Evolutionary conservation across 2,113 vertebrate genomes (phyloP).

Genomic region (Cyanistes caeruleus): DNA sequence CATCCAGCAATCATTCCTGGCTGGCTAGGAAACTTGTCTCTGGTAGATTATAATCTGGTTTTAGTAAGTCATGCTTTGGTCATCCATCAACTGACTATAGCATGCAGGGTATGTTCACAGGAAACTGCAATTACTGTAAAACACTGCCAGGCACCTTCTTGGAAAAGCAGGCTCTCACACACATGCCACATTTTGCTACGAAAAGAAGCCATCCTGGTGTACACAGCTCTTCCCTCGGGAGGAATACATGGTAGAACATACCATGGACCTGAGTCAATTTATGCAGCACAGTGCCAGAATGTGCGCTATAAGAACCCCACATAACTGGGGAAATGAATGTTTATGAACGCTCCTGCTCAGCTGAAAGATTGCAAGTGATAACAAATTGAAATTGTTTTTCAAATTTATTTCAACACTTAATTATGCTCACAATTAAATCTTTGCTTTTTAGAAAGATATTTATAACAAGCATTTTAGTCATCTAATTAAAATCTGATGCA

Average conservation of each 20-base stretch:
- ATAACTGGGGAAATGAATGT: neutral
- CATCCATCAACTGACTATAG: neutral
- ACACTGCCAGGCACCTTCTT: neutral
- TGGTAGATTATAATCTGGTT: neutral
- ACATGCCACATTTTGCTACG: neutral
- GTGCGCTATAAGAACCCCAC: neutral
- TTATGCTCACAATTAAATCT: neutral
- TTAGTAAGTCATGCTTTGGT: neutral
- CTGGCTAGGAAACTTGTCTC: neutral
- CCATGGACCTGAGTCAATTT: neutral
- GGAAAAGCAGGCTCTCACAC: neutral
- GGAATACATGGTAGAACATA: neutral
- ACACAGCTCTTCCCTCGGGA: neutral
- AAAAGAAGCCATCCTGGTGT: neutral
- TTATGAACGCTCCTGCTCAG: neutral
- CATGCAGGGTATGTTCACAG: neutral
- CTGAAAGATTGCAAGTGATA: neutral
- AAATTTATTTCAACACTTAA: neutral
- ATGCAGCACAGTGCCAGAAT: neutral
- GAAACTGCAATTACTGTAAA: neutral
- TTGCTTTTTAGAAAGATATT: neutral
- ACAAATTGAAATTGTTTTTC: conserved; percentile 20
- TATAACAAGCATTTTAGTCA: conserved; percentile 17
- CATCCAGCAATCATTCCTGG: neutral
- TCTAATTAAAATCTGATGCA: conserved; percentile 19